Evolutionary conservation across 2,797 vertebrate species (phyloP).

Genomic region (Zalophus californianus): DNA sequence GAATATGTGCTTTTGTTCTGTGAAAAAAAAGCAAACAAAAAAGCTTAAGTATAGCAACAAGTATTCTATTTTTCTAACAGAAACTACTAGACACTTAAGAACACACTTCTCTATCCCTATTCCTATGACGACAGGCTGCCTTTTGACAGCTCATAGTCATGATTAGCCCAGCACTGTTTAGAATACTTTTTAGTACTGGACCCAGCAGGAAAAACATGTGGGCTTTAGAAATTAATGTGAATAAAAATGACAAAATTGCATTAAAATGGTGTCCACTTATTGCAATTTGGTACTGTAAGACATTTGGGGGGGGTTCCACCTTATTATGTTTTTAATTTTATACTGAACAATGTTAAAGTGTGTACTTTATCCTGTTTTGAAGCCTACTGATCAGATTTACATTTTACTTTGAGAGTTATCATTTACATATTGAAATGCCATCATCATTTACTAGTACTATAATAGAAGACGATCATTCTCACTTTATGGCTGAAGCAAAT

Average conservation of each 20-base stretch:
- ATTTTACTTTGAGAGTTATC: conserved; percentile 37
- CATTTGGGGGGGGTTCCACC: neutral
- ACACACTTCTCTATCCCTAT: neutral
- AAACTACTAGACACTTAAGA: conserved; percentile 9
- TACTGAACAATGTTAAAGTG: conserved; percentile 30
- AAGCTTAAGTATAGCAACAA: neutral
- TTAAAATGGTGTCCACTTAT: neutral
- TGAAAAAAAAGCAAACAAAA: neutral
- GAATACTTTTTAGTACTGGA: conserved; percentile 38
- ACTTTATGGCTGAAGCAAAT: conserved; percentile 56
- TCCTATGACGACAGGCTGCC: neutral
- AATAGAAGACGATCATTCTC: neutral
- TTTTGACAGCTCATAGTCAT: conserved; percentile 4
- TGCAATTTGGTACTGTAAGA: neutral
- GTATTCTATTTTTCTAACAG: conserved; percentile 26
- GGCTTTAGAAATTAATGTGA: conserved; percentile 27
- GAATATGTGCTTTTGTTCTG: neutral
- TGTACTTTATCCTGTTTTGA: conserved; percentile 47
- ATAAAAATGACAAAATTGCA: conserved; percentile 23
- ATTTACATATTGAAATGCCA: conserved; percentile 54
- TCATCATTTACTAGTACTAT: conserved; percentile 3
- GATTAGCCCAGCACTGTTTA: neutral
- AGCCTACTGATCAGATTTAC: neutral
- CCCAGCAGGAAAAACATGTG: neutral
- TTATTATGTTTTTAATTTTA: conserved; percentile 51